These are phyloP conservation scores for Taphrorychus bicolor DNA, from an alignment of 2,888 invertebrate species.

Conservation along the genomic window DNA sequence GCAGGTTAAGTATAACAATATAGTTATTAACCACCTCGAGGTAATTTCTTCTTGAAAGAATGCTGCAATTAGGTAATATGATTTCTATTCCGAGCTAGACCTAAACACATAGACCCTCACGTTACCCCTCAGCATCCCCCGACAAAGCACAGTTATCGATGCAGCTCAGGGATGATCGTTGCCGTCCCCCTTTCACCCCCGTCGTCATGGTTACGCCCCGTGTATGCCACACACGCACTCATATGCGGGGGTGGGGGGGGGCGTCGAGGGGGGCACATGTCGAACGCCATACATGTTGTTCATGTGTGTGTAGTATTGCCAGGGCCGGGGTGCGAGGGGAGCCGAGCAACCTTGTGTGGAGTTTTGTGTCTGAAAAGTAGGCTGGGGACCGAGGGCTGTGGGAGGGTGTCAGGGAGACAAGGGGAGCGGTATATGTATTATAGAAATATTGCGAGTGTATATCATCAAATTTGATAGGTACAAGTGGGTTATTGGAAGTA, in stretches of 20 bases:
- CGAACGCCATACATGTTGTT: conserved; percentile 42
- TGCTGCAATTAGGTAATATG: no score
- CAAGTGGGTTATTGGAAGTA: conserved; percentile 28
- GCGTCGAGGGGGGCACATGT: conserved; percentile 31
- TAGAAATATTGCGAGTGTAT: conserved; percentile 28
- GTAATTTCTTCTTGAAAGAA: no score
- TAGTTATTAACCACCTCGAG: no score
- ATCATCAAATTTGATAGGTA: conserved; percentile 25
- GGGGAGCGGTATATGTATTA: conserved; percentile 3
- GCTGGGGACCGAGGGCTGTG: conserved; percentile 13
- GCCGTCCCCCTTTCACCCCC: conserved; percentile 17
- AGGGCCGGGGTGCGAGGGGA: background rate
- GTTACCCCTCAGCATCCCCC: conserved; percentile 26
- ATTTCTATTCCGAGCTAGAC: no score
- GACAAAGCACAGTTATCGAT: conserved; percentile 38
- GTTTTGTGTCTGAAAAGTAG: conserved; percentile 37
- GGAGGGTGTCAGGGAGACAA: conserved; percentile 2
- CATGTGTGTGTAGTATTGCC: conserved; percentile 32
- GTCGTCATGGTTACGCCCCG: conserved; percentile 37
- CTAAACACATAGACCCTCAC: background rate
- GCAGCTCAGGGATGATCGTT: conserved; percentile 38
- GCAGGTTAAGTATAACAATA: no score
- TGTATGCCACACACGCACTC: conserved; percentile 42
- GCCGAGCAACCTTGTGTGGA: conserved; percentile 14
- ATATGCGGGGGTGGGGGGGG: conserved; percentile 16